Evolutionary conservation across 2,888 invertebrate genomes (phyloP).

Genomic region (Cancer borealis): DNA sequence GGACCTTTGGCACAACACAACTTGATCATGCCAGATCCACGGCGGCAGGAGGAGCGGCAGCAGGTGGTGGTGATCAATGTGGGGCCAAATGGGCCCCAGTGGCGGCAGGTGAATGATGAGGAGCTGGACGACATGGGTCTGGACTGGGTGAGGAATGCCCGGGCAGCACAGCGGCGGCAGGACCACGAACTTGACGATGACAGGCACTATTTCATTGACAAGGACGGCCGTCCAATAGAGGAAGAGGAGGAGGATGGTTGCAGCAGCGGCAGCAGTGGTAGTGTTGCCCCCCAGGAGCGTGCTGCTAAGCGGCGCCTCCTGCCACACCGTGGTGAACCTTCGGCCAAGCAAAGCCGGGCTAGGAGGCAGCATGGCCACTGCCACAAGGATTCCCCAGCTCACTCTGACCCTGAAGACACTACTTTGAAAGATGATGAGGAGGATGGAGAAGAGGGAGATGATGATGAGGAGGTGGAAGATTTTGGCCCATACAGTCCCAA

Average conservation of each 20-base stretch:
- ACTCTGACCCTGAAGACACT: neutral
- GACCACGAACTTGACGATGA: constrained; percentile 64
- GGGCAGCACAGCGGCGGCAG: constrained; percentile 52
- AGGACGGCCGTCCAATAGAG: constrained; percentile 69
- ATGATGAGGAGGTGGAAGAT: constrained; percentile 48
- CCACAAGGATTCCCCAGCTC: constrained; percentile 23
- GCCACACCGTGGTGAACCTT: neutral
- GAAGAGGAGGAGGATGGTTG: constrained; percentile 47
- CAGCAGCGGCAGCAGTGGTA: neutral
- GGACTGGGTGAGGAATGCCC: constrained; percentile 76
- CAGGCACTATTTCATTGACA: constrained; percentile 71
- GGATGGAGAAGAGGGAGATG: constrained; percentile 49
- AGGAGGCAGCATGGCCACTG: neutral
- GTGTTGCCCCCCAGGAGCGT: neutral
- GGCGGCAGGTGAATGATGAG: constrained; percentile 75
- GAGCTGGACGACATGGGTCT: constrained; percentile 76
- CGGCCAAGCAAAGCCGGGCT: constrained; percentile 1
- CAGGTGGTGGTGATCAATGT: constrained; percentile 77
- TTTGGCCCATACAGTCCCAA: constrained; percentile 47
- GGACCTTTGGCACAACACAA: constrained; percentile 57
- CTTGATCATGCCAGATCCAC: constrained; percentile 76
- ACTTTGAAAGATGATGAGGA: constrained; percentile 35
- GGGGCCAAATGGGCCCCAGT: constrained; percentile 76
- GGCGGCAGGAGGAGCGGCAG: constrained; percentile 70
- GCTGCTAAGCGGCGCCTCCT: constrained; percentile 43